A percentile compares a stretch with the other conserved stretches of the same genome.
Evolutionary conservation across 1,140 invertebrate species (phyloP).

Genomic region (Papilio xuthus): DNA sequence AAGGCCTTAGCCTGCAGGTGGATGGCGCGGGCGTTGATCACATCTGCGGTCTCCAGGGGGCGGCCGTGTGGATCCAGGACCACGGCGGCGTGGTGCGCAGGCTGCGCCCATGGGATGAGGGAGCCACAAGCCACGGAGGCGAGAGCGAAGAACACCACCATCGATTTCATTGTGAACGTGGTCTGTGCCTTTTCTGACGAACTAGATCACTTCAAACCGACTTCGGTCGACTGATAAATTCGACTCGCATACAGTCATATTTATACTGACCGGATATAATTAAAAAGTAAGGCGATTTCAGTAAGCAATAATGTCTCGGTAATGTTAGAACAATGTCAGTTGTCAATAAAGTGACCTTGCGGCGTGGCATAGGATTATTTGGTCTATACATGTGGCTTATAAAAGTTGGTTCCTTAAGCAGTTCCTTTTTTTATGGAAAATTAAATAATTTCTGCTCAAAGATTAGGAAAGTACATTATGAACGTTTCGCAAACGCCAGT

Average conservation of each 20-base stretch:
- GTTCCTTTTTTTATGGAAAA: not conserved
- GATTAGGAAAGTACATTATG: not conserved
- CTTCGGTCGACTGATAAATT: slow-evolving; percentile 70
- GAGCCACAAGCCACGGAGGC: slow-evolving; percentile 58
- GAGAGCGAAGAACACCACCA: slow-evolving; percentile 59
- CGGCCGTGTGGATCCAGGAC: slow-evolving; percentile 72
- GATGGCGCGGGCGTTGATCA: slow-evolving; percentile 70
- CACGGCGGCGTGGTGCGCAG: slow-evolving; percentile 63
- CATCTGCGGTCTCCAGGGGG: slow-evolving; percentile 68
- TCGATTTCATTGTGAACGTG: slow-evolving; percentile 77
- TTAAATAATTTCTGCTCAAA: not conserved
- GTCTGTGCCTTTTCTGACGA: slow-evolving; percentile 67
- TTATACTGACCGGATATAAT: slow-evolving; percentile 77
- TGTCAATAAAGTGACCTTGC: slow-evolving; percentile 75
- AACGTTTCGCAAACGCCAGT: too few relatives aligned
- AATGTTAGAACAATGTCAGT: slow-evolving; percentile 77
- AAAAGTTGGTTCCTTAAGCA: not conserved
- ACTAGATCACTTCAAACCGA: slow-evolving; percentile 71
- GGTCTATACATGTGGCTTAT: slow-evolving; percentile 58
- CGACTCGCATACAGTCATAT: slow-evolving; percentile 61
- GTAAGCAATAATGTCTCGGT: slow-evolving; percentile 56
- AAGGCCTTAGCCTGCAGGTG: slow-evolving; percentile 67
- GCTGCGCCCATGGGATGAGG: slow-evolving; percentile 65
- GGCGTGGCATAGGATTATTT: slow-evolving; percentile 68
- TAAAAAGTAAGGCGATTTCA: slow-evolving; percentile 75